Percentiles rank a stretch among this genome's conserved stretches.
Conservation (phyloP, 2,888 invertebrate species). For the Pseudolycoriella hygida region DNA sequence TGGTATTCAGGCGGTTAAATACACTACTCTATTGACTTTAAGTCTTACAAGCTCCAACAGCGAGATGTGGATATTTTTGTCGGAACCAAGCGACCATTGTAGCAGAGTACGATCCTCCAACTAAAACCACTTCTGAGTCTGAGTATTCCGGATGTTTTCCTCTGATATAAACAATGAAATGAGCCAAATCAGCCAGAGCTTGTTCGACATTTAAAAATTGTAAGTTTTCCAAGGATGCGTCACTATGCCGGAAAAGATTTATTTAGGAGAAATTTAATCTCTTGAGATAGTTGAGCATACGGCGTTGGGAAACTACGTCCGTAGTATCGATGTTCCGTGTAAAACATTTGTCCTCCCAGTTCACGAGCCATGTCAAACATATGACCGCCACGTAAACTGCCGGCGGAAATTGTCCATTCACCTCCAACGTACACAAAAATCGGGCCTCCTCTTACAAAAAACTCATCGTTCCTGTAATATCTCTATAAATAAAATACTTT, state of each 20-base stretch:
- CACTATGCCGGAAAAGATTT: constrained; percentile 22
- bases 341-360: constrained; percentile 40
- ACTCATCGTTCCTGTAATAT: background rate
- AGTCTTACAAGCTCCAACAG: constrained; percentile 32
- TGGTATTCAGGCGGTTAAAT: too few relatives aligned
- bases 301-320: constrained; percentile 47
- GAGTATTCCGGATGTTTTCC: constrained; percentile 18
- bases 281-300: constrained; percentile 8
- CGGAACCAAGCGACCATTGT: constrained; percentile 52
- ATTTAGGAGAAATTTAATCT: background rate
- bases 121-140: constrained; percentile 31
- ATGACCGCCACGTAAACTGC: constrained; percentile 39
- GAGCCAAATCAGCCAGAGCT: constrained; percentile 46
- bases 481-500: background rate
- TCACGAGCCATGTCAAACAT: constrained; percentile 34
- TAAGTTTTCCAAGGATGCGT: constrained; percentile 36
- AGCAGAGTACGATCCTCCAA: constrained; percentile 49
- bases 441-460: constrained; percentile 29
- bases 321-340: constrained; percentile 59
- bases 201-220: constrained; percentile 44
- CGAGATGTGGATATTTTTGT: constrained; percentile 42
- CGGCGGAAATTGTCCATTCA: constrained; percentile 41
- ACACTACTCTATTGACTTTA: too few relatives aligned
- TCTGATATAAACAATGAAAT: constrained; percentile 24
- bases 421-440: constrained; percentile 47